Evolutionary conservation across 2,797 vertebrate genomes (phyloP).

Genomic region (Vipera latastei): DNA sequence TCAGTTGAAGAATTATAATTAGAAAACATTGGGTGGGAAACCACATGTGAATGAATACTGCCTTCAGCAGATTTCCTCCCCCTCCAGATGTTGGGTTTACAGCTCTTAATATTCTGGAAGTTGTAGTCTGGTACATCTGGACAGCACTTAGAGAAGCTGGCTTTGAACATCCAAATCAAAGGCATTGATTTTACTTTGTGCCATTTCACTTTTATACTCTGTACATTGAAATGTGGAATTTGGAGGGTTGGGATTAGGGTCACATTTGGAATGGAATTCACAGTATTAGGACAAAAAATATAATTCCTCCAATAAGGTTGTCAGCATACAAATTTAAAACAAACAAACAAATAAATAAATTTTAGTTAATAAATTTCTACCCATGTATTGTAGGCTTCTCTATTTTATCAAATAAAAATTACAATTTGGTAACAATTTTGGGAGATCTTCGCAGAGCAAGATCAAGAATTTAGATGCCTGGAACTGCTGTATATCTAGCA

Average conservation of each 20-base stretch:
- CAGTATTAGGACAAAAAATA: not conserved
- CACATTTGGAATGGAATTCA: not conserved
- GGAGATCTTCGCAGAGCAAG: not conserved
- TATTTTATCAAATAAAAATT: not conserved
- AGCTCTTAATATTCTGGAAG: not conserved
- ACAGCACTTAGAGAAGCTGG: not conserved
- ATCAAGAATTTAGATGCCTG: not conserved
- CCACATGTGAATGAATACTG: constrained; percentile 34
- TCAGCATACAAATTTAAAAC: not conserved
- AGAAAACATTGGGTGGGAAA: constrained; percentile 34
- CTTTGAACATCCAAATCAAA: constrained; percentile 36
- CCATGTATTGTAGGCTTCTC: not conserved
- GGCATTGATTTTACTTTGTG: not conserved
- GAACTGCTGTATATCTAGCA: not conserved
- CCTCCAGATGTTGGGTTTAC: not conserved
- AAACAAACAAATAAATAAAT: not conserved
- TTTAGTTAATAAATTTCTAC: not conserved
- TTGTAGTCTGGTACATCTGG: not conserved
- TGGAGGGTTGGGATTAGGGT: not conserved
- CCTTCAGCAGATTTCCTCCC: not conserved
- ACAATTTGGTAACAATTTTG: not conserved
- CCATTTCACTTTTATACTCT: not conserved
- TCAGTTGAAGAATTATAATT: constrained; percentile 42
- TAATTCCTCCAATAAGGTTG: not conserved
- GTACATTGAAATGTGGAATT: not conserved